A percentile compares a stretch with the other conserved stretches of the same genome.
Evolutionary conservation across 2,888 invertebrate genomes (phyloP).

Genomic region (Neoscelio sp.): DNA sequence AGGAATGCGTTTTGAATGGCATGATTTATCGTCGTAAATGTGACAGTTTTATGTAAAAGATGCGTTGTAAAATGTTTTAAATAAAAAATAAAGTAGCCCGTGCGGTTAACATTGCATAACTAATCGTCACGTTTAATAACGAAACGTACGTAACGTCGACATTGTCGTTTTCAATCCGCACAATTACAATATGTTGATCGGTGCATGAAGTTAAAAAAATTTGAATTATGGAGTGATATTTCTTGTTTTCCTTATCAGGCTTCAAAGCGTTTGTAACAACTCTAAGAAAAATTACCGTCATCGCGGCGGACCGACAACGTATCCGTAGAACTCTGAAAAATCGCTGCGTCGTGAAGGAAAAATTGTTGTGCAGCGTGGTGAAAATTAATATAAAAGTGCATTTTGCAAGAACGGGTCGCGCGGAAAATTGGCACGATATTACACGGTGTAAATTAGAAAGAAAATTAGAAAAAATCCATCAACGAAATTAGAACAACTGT

Average conservation of each 20-base stretch:
- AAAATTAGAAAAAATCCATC: too few species aligned
- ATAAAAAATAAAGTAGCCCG: too few species aligned
- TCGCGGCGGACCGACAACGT: neutral
- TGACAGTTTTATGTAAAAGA: too few species aligned
- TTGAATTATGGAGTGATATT: too few species aligned
- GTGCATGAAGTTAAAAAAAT: too few species aligned
- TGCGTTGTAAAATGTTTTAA: too few species aligned
- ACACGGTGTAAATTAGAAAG: too few species aligned
- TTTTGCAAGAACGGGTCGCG: too few species aligned
- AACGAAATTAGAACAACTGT: neutral
- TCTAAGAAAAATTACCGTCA: slow-evolving; percentile 6
- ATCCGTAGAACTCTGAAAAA: slow-evolving; percentile 4
- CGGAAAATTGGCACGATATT: neutral
- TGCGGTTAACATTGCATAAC: neutral
- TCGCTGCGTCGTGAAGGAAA: slow-evolving; percentile 3
- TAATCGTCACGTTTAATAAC: neutral
- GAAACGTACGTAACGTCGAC: too few species aligned
- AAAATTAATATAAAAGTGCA: neutral
- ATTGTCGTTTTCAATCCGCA: too few species aligned
- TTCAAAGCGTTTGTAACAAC: neutral
- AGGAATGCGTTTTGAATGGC: neutral
- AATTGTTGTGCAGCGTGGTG: slow-evolving; percentile 9
- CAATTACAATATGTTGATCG: too few species aligned
- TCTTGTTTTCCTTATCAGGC: neutral
- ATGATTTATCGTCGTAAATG: neutral